phyloP scores from a whole-genome alignment of 2,113 vertebrate genomes.

The Hyaena hyaena region DNA sequence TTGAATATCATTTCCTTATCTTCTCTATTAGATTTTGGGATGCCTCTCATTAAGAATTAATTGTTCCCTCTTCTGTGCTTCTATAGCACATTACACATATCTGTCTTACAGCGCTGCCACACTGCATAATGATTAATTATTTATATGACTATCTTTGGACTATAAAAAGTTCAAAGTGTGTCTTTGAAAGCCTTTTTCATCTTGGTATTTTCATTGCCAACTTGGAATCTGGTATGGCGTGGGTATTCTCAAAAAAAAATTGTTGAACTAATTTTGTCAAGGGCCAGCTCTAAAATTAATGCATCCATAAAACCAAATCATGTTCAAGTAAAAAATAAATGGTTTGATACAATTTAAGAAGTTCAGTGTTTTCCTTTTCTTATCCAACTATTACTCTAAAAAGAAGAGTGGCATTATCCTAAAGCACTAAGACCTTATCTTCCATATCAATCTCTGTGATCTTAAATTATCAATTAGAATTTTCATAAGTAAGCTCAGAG shows the following conservation, averaged over 20 bases:
- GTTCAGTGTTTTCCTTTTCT: constrained; percentile 18
- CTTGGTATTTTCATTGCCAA: constrained; percentile 11
- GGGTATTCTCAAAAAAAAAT: not conserved
- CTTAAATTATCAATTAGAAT: not conserved
- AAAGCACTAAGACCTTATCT: not conserved
- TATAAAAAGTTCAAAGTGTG: not conserved
- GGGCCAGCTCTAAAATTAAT: constrained; percentile 24
- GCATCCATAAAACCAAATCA: constrained; percentile 27
- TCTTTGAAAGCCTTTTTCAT: constrained; percentile 19
- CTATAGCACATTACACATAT: not conserved
- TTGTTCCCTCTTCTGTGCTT: not conserved
- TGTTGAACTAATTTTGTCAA: constrained; percentile 34
- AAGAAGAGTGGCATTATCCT: not conserved
- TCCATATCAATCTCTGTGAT: not conserved
- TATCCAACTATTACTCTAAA: not conserved
- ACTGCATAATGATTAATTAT: not conserved
- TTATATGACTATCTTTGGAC: not conserved
- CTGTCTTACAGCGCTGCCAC: not conserved
- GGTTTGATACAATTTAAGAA: constrained; percentile 29
- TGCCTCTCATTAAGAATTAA: not conserved
- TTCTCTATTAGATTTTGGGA: not conserved
- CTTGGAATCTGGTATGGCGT: not conserved
- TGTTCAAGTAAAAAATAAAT: constrained; percentile 30
- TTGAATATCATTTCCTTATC: not conserved
- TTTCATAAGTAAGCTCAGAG: not conserved